A percentile compares a stretch with the other conserved stretches of the same genome.
These are phyloP conservation scores for Pyrgilauda ruficollis DNA, from an alignment of 2,113 vertebrate genomes.

Conservation along the genomic window DNA sequence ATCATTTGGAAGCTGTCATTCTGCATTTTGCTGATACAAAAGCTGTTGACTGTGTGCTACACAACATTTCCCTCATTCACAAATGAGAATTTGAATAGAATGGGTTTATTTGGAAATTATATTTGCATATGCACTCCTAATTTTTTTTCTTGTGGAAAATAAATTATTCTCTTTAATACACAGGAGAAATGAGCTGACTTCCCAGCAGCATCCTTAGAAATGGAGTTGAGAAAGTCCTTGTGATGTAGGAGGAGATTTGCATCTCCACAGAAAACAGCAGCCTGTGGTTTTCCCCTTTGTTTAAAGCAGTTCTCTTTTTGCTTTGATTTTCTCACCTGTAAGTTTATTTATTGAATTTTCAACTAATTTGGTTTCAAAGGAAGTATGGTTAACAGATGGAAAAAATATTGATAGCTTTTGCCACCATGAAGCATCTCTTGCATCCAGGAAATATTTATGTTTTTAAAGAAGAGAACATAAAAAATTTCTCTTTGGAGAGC, in stretches of 20 bases:
- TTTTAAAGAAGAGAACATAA: background rate
- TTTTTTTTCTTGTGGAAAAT: background rate
- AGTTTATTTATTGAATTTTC: background rate
- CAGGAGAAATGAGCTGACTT: background rate
- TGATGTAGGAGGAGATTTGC: background rate
- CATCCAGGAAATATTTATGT: background rate
- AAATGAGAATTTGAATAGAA: background rate
- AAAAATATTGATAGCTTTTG: background rate
- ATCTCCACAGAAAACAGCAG: background rate
- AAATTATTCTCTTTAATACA: slow-evolving; percentile 10
- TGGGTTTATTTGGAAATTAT: background rate
- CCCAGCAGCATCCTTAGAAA: background rate
- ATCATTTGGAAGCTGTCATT: background rate
- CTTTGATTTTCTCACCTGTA: background rate
- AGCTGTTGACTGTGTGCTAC: accelerated
- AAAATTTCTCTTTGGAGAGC: background rate
- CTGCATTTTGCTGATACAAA: background rate
- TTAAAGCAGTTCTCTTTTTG: background rate
- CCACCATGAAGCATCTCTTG: background rate
- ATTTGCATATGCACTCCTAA: background rate
- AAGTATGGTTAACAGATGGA: background rate
- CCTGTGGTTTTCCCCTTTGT: background rate
- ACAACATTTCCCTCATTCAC: background rate
- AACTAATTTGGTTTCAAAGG: background rate
- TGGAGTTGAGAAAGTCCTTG: background rate